Percentiles rank a stretch among this genome's conserved stretches.
phyloP scores from a whole-genome alignment of 1,140 invertebrate genomes.

The Papilio glaucus region DNA sequence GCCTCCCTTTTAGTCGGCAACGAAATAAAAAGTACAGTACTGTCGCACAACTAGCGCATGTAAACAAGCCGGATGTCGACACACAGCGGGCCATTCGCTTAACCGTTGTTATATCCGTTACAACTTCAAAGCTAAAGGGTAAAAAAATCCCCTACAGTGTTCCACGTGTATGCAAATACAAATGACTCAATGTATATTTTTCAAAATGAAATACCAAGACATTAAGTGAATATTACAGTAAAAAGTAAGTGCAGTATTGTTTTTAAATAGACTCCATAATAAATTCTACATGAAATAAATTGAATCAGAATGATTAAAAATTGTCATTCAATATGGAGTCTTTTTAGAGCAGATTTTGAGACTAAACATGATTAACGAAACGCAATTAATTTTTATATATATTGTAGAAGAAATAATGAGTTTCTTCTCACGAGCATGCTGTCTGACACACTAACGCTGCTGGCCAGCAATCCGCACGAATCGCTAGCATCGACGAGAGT shows the following conservation, averaged over 20 bases:
- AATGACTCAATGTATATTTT: conserved; percentile 2
- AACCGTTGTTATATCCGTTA: conserved; percentile 5
- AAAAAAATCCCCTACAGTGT: conserved; percentile 9
- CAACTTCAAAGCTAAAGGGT: conserved; percentile 24
- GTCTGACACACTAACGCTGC: too few relatives aligned
- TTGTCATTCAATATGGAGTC: too few relatives aligned
- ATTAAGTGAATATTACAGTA: not conserved
- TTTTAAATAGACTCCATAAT: not conserved
- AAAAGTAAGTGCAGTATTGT: not conserved
- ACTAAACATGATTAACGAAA: too few relatives aligned
- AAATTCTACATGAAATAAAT: too few relatives aligned
- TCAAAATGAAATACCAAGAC: conserved; percentile 2
- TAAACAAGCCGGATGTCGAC: conserved; percentile 32
- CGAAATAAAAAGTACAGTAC: conserved; percentile 22
- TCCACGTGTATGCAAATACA: not conserved
- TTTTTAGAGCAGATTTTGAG: too few relatives aligned
- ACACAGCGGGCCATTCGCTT: conserved; percentile 26
- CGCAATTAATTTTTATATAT: too few relatives aligned
- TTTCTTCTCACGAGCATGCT: too few relatives aligned
- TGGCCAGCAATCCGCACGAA: too few relatives aligned
- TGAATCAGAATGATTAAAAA: too few relatives aligned
- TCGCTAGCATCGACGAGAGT: too few relatives aligned
- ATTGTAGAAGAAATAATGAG: too few relatives aligned
- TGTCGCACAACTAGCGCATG: conserved; percentile 27
- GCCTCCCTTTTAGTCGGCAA: conserved; percentile 10